Evolutionary conservation across 2,888 invertebrate genomes (phyloP), one percentile per base, ranked within the genome.

Genomic region (Dorcus hopei): DNA sequence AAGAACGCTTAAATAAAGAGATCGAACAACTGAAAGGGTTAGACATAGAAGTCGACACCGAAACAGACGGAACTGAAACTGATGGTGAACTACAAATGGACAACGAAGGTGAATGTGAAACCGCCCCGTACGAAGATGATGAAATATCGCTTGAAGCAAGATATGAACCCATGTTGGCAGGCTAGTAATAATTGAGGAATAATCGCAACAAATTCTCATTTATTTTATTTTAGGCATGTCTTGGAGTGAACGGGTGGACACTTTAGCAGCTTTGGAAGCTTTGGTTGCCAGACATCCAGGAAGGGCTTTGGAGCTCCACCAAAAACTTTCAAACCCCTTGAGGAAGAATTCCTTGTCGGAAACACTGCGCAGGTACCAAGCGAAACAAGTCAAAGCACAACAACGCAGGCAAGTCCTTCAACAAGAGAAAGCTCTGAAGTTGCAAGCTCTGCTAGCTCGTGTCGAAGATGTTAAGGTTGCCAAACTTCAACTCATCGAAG

Each of bases 281-380:
- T 79, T 92, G 23, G 91, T 90, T 0, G 89, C 90, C 0, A 84
- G 96, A n/a, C 92, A 94, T 75, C 97, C 97, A 0, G 97, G 95
- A 19, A 84, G 96, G 54, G 95, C 95, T 0, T 86, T 94, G 59
- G 93, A 96, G 67, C 82, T 97, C 47, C 97, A 97, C 77, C 95
- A 95, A 67, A 97, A 97, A 74, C 80, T 98, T 0, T 95, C 95
- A 0, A 94, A 93, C 49, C 96, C 96, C 0, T 91, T 93, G 1
- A 83, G 93, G n/a, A 85, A 90, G 54, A 83, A 91, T 41, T 90
- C 91, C n/a, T 72, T 92, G n/a, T 88, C 90, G 26, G 92, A 92
- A 72, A 93, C 94, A 0, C 77, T 94, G 16, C 80, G 85, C 61
- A 81, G 84, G 59, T 91, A 95, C 67, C 94, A 96, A 77, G 91